Base-by-base conservation (phyloP, 2,888 invertebrate genomes). In the Ariolimax columbianus region DNA sequence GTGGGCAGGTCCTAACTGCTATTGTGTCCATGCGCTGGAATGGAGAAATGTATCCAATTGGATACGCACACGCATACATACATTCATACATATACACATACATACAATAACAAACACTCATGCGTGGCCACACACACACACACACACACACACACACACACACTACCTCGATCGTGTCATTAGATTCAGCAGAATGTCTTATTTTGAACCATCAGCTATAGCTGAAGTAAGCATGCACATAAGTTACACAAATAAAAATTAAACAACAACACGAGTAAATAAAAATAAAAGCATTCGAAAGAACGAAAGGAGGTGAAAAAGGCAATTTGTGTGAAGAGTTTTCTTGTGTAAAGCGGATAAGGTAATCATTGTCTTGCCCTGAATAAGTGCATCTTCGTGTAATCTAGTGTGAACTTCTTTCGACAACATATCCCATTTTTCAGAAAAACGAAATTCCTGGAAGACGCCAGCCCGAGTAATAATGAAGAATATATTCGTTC, bases 321-420 rank as follows among this genome's bases (percentile, higher is more conserved):
- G 33, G 9, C 51, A 72, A 75, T 75, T 75, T 47, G 51, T 7
- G 30, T 51, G 51, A 75, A 51, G 75, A 51, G 75, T n/a, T 75
- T 4, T 33, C 51, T 30, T 4, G 51, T 9, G 75, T 51, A 33
- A 17, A 75, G 17, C 30, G 23, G 75, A 75, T 75, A 75, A 75
- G 75, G 51, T 75, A 75, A 75, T 75, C 75, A 26, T 19, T 51
- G 1, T 2, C 36, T 47, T 79, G 40, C 30, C 0, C 30, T 14
- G 43, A 47, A 19, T 79, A 43, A 79, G 79, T 79, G 79, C 79
- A 79, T 79, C 79, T 68, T 14, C 47, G 63, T 66, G 79, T 43
- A 79, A 79, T 79, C 79, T 26, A 79, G 79, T 79, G 79, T 68
- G 68, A 68, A 38, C 66, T n/a, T 40, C 40, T 79, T 79, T 26